Percentiles rank a stretch among this genome's conserved stretches.
phyloP scores from a whole-genome alignment of 2,888 invertebrate genomes.

The Cancer borealis region DNA sequence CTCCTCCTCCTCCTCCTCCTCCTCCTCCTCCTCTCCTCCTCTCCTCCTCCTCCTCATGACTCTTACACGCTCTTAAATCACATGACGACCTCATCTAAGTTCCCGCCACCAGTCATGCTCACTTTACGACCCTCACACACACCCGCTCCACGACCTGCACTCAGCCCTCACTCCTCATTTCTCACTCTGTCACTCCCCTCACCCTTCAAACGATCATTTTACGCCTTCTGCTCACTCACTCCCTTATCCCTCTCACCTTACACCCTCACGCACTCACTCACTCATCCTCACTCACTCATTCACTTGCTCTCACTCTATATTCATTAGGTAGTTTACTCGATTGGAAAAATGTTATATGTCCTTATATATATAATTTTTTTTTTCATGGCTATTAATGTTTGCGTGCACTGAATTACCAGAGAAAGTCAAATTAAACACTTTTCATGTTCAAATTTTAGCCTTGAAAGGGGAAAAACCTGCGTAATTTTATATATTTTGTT shows the following conservation, averaged over 20 bases:
- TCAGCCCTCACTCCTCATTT: background rate
- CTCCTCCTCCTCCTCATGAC: background rate
- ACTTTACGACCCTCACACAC: constrained; percentile 3
- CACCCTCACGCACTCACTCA: background rate
- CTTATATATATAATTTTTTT: too few species aligned
- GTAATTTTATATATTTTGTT: too few species aligned
- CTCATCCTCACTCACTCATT: background rate
- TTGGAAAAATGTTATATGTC: background rate
- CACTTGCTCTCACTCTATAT: background rate
- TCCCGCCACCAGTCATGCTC: background rate
- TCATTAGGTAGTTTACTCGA: background rate
- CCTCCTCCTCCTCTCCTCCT: background rate
- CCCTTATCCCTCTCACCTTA: constrained; percentile 1
- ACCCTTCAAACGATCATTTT: background rate
- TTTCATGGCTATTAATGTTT: too few species aligned
- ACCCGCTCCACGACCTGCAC: background rate
- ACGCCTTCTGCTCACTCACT: background rate
- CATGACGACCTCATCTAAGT: background rate
- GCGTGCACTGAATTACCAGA: too few species aligned
- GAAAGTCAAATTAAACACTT: too few species aligned
- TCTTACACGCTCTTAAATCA: background rate
- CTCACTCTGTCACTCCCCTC: background rate
- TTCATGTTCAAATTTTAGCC: too few species aligned
- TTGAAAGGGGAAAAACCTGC: too few species aligned
- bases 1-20: background rate